Percentiles rank a stretch among this genome's conserved stretches.
Evolutionary conservation across 2,888 invertebrate species (phyloP).

Genomic region (Cheilosia vulpina): DNA sequence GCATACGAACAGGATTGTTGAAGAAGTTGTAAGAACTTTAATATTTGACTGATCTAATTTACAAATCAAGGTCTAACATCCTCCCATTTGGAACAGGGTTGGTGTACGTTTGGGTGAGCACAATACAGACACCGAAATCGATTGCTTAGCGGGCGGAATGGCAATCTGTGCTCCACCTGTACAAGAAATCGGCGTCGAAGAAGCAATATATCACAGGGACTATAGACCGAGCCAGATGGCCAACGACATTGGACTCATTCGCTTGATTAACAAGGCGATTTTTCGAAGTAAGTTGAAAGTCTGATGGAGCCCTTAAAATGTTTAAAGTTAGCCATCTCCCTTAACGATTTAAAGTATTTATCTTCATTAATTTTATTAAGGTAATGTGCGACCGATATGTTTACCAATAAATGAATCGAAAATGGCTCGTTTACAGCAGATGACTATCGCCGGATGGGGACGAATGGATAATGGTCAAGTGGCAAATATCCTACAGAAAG

Average conservation of each 20-base stretch:
- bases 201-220: slow-evolving; percentile 84
- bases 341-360: neutral
- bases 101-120: slow-evolving; percentile 83
- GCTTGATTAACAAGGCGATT: slow-evolving; percentile 79
- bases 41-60: neutral
- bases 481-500: slow-evolving; percentile 77
- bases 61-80: no score
- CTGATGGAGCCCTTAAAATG: no score
- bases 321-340: no score
- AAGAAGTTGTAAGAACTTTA: slow-evolving; percentile 61
- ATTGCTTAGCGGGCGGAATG: slow-evolving; percentile 78
- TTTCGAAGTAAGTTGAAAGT: slow-evolving; percentile 74
- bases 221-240: slow-evolving; percentile 82
- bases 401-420: slow-evolving; percentile 78
- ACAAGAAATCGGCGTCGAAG: slow-evolving; percentile 81
- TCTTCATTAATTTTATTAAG: slow-evolving; percentile 31
- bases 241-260: slow-evolving; percentile 87
- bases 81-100: slow-evolving; percentile 77
- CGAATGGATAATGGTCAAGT: slow-evolving; percentile 76
- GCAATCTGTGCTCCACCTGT: slow-evolving; percentile 81
- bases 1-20: slow-evolving; percentile 53
- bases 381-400: slow-evolving; percentile 80
- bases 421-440: slow-evolving; percentile 48
- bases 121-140: slow-evolving; percentile 78
- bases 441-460: slow-evolving; percentile 81